Conservation (phyloP, 2,888 invertebrate species). For the Caenorhabditis sinica region DNA sequence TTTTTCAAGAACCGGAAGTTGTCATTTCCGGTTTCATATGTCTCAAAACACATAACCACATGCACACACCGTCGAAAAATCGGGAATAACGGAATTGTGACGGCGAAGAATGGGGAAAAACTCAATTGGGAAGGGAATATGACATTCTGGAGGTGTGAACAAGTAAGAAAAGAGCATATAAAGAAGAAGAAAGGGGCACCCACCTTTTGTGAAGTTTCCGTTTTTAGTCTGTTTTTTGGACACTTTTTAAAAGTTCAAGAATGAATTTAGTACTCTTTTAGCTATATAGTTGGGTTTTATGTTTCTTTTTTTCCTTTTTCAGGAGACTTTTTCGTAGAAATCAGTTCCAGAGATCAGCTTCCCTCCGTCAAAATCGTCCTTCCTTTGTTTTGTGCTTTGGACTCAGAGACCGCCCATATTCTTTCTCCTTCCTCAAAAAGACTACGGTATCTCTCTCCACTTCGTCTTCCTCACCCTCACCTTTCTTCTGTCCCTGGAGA, state of each 20-base stretch:
- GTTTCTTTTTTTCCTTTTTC: neutral
- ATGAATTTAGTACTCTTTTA: slow-evolving; percentile 26
- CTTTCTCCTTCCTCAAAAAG: neutral
- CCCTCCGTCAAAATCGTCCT: no score
- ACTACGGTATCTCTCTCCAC: slow-evolving; percentile 21
- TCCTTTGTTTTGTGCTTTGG: slow-evolving; percentile 11
- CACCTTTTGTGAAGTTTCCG: slow-evolving; percentile 10
- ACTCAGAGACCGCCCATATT: slow-evolving; percentile 17
- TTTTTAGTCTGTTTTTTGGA: slow-evolving; percentile 23
- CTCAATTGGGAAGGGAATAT: slow-evolving; percentile 6
- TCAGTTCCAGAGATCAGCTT: neutral
- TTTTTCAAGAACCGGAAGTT: slow-evolving; percentile 11
- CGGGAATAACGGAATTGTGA: slow-evolving; percentile 12
- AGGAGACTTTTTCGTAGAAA: neutral
- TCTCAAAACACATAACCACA: slow-evolving; percentile 26
- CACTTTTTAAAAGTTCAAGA: slow-evolving; percentile 31
- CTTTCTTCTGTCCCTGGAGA: slow-evolving; percentile 26
- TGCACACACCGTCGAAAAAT: neutral
- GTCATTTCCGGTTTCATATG: slow-evolving; percentile 42
- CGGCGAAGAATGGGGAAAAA: slow-evolving; percentile 7
- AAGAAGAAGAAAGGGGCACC: neutral
- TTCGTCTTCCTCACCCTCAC: slow-evolving; percentile 26
- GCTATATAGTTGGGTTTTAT: neutral
- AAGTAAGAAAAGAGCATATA: slow-evolving; percentile 9
- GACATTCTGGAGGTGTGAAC: slow-evolving; percentile 29